These are phyloP conservation scores for Dione juno DNA, from an alignment of 2,888 invertebrate genomes.

Conservation along the genomic window DNA sequence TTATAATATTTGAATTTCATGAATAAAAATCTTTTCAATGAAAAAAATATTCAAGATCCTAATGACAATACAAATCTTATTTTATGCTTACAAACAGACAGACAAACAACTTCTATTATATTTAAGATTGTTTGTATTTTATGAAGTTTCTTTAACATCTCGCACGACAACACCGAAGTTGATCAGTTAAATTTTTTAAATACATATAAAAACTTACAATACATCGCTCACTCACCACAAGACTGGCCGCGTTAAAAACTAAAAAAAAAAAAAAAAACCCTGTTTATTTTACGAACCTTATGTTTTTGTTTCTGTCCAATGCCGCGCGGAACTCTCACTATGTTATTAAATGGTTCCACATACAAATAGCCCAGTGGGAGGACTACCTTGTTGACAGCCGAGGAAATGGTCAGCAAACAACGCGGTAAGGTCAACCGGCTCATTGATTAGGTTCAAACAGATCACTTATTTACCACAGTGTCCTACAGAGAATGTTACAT, in stretches of 20 bases:
- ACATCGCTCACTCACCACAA: not conserved
- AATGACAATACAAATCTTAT: too few species aligned
- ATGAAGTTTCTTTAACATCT: too few species aligned
- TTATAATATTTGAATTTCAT: conserved; percentile 3
- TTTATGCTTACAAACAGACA: too few species aligned
- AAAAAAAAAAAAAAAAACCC: not conserved
- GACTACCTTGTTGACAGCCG: conserved; percentile 76
- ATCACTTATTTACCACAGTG: conserved; percentile 66
- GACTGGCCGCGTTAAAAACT: not conserved
- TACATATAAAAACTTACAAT: not conserved
- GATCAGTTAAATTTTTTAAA: too few species aligned
- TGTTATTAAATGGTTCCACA: conserved; percentile 57
- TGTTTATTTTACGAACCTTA: conserved; percentile 16
- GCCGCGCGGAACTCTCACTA: conserved; percentile 42
- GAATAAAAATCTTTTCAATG: too few species aligned
- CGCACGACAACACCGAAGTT: too few species aligned
- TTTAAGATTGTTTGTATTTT: too few species aligned
- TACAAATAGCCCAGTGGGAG: conserved; percentile 73
- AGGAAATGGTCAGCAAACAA: conserved; percentile 66
- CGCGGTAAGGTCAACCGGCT: conserved; percentile 69
- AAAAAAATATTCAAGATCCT: too few species aligned
- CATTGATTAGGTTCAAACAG: conserved; percentile 66
- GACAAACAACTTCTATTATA: too few species aligned
- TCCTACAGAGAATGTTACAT: conserved; percentile 50
- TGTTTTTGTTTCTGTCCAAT: conserved; percentile 13